Conservation (phyloP, 1,140 invertebrate species). For the Drosophila hydei region DNA sequence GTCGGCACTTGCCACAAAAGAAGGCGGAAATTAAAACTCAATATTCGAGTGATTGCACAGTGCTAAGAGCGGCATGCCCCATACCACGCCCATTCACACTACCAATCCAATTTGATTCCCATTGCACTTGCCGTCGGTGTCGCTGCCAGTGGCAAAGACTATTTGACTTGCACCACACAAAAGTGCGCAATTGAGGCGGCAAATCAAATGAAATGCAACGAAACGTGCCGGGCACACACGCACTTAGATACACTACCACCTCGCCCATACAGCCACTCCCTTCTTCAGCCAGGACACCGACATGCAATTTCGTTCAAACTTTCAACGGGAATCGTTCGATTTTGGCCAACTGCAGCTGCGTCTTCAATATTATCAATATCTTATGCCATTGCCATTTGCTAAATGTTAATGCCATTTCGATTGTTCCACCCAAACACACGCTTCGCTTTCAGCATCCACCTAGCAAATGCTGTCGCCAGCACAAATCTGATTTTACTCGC, state of each 20-base stretch:
- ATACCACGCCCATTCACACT: conserved; percentile 14
- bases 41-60: conserved; percentile 73
- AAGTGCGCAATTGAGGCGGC: conserved; percentile 80
- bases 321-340: conserved; percentile 73
- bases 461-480: conserved; percentile 51
- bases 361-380: conserved; percentile 69
- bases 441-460: neutral
- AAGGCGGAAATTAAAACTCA: conserved; percentile 80
- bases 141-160: conserved; percentile 52
- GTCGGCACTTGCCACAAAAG: conserved; percentile 55
- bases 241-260: conserved; percentile 21
- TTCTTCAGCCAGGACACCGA: conserved; percentile 16
- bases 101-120: conserved; percentile 3
- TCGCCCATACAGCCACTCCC: neutral
- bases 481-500: conserved; percentile 52
- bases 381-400: conserved; percentile 74
- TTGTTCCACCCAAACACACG: conserved; percentile 44
- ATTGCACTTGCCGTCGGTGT: neutral
- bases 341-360: conserved; percentile 77
- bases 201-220: conserved; percentile 80
- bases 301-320: conserved; percentile 57
- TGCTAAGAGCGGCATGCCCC: conserved; percentile 42
- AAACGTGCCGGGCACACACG: conserved; percentile 62
- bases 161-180: conserved; percentile 74
- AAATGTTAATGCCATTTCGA: conserved; percentile 82